These are phyloP conservation scores for Crossaster papposus DNA, from an alignment of 53 echinoderm and acorn worm species.

Conservation along the genomic window DNA sequence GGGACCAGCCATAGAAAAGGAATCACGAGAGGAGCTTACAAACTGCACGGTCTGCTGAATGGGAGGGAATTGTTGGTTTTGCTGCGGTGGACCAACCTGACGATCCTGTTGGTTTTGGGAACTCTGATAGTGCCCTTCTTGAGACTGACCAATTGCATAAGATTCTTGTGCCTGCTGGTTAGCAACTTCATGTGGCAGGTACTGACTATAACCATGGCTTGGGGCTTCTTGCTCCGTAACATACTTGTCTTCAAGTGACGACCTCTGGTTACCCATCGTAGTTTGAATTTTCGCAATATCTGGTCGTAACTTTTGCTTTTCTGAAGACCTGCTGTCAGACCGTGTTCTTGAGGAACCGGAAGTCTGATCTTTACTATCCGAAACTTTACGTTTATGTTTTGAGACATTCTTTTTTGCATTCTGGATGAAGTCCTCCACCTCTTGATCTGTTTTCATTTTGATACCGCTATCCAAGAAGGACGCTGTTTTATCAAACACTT, in stretches of 20 bases:
- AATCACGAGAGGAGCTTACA: conserved; percentile 28
- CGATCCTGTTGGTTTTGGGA: conserved; percentile 1
- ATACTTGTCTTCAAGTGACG: conserved; percentile 35
- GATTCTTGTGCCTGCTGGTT: conserved; percentile 13
- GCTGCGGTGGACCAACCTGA: not conserved
- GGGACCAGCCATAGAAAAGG: conserved; percentile 18
- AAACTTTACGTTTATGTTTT: conserved; percentile 36
- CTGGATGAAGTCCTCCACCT: conserved; percentile 34
- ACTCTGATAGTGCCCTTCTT: conserved; percentile 20
- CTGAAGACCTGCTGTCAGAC: not conserved
- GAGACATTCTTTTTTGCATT: conserved; percentile 55
- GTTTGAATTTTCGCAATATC: not conserved
- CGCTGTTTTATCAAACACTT: conserved; percentile 41
- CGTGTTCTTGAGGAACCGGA: conserved; percentile 6
- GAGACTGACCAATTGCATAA: not conserved
- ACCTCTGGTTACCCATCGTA: not conserved
- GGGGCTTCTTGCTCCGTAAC: not conserved
- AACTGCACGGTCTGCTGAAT: conserved; percentile 58
- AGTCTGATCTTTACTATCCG: not conserved
- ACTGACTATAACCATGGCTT: conserved; percentile 14
- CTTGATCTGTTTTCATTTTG: conserved; percentile 43
- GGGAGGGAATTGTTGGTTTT: conserved; percentile 39
- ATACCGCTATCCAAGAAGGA: conserved; percentile 59
- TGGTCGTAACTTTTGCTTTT: not conserved
- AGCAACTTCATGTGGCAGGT: not conserved